These are phyloP conservation scores for Rotaria sp. DNA, from an alignment of 2,888 invertebrate genomes.

Conservation along the genomic window DNA sequence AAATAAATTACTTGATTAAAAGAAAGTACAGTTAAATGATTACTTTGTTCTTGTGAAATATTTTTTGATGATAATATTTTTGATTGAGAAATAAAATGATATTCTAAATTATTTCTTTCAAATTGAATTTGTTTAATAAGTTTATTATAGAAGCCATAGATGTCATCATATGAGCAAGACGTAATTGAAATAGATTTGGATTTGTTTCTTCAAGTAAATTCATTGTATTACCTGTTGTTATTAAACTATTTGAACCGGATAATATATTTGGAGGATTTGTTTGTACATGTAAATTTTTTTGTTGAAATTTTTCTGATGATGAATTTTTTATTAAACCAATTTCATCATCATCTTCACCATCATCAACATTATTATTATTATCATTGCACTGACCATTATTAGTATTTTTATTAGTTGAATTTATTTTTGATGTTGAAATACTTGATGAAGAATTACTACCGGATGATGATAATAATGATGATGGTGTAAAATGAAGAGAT, in stretches of 20 bases:
- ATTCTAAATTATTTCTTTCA: conserved; percentile 6
- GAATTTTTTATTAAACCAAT: background rate
- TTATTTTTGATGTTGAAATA: conserved; percentile 77
- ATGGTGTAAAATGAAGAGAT: background rate
- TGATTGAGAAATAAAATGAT: background rate
- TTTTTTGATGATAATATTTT: background rate
- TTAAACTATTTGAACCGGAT: background rate
- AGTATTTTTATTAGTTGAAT: conserved; percentile 70
- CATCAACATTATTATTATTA: conserved; percentile 45
- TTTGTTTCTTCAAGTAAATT: background rate
- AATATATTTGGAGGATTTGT: background rate
- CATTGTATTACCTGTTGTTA: conserved; percentile 19
- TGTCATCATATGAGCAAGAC: background rate
- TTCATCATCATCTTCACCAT: conserved; percentile 47
- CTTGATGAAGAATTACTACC: background rate
- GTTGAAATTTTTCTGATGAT: background rate
- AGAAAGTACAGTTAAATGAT: background rate
- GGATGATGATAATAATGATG: background rate
- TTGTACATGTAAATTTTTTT: background rate
- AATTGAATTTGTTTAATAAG: background rate
- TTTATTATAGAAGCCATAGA: background rate
- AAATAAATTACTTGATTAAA: background rate
- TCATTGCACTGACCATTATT: conserved; percentile 58
- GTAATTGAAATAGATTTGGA: background rate
- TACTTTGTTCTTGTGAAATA: background rate